Evolutionary conservation across 2,797 vertebrate species (phyloP).

Genomic region (Syngnathus rostellatus): DNA sequence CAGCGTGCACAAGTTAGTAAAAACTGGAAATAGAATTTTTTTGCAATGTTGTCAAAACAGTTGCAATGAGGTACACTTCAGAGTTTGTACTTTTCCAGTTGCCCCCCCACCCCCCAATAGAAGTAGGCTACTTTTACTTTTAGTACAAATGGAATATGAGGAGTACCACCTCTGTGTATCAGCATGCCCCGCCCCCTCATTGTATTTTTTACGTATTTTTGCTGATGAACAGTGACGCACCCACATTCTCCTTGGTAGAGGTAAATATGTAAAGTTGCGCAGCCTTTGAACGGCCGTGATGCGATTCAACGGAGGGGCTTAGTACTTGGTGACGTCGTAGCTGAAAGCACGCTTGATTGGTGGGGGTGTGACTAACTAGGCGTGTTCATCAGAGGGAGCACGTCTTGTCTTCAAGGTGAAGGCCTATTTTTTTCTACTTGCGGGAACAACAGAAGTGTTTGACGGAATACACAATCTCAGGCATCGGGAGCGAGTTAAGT

Average conservation of each 20-base stretch:
- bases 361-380: not conserved
- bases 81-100: no score
- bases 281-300: not conserved
- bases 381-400: not conserved
- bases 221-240: not conserved
- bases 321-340: not conserved
- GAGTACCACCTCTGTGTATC: not conserved
- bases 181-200: not conserved
- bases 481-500: not conserved
- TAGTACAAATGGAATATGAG: not conserved
- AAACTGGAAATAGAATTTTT: no score
- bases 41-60: no score
- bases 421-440: not conserved
- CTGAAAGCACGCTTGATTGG: not conserved
- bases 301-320: not conserved
- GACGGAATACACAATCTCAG: not conserved
- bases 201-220: not conserved
- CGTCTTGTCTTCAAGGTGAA: not conserved
- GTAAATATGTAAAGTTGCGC: not conserved
- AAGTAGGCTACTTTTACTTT: not conserved
- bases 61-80: no score
- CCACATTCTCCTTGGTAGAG: constrained; percentile 1
- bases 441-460: not conserved
- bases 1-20: no score
- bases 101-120: no score